These are phyloP conservation scores for Pseudachorutes palmiensis DNA, from an alignment of 1,140 invertebrate species.

Conservation along the genomic window DNA sequence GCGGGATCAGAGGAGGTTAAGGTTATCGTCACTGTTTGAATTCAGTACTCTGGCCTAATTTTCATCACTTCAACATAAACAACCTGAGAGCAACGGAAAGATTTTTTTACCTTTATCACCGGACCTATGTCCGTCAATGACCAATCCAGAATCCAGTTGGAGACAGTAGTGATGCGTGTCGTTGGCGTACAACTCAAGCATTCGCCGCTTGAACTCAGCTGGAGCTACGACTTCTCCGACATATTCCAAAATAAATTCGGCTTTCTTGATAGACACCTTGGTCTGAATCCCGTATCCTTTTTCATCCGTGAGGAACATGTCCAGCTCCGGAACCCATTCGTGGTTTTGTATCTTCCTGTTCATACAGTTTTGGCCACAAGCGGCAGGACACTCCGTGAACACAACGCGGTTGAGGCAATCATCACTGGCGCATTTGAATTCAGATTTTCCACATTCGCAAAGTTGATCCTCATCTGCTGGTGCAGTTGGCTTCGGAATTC, in stretches of 20 bases:
- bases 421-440: slow-evolving; percentile 15
- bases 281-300: slow-evolving; percentile 56
- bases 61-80: slow-evolving; percentile 11
- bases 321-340: slow-evolving; percentile 74
- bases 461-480: slow-evolving; percentile 2
- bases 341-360: slow-evolving; percentile 85
- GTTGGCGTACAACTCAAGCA: slow-evolving; percentile 78
- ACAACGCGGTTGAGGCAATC: slow-evolving; percentile 92
- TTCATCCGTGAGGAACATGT: slow-evolving; percentile 81
- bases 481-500: not conserved
- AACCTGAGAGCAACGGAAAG: not conserved
- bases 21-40: not conserved
- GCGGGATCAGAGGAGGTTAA: not conserved
- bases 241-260: slow-evolving; percentile 91
- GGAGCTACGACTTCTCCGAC: slow-evolving; percentile 93
- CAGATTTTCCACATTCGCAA: not conserved
- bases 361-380: slow-evolving; percentile 71
- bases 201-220: slow-evolving; percentile 81
- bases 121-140: slow-evolving; percentile 95
- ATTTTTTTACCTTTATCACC: slow-evolving; percentile 73
- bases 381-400: slow-evolving; percentile 82
- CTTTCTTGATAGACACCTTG: slow-evolving; percentile 65
- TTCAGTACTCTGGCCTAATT: slow-evolving; percentile 24
- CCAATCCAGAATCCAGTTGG: slow-evolving; percentile 82
- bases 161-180: slow-evolving; percentile 96